phyloP scores from a whole-genome alignment of 2,113 vertebrate genomes.

The Podarcis muralis region DNA sequence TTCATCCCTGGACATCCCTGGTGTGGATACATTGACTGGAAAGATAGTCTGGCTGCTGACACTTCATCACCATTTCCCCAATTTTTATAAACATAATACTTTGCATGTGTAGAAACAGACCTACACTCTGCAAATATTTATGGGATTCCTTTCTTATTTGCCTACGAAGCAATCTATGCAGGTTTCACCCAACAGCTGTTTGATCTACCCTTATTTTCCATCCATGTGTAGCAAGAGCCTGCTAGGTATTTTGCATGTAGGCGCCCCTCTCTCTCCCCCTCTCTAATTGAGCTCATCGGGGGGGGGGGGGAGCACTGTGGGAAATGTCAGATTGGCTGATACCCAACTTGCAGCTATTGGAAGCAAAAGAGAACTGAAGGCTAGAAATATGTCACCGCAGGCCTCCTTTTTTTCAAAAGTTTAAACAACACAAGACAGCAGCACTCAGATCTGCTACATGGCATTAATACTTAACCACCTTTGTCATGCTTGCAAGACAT shows the following conservation, averaged over 20 bases:
- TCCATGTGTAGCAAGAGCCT: neutral
- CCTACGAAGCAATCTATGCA: neutral
- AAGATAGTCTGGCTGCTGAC: neutral
- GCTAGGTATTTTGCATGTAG: neutral
- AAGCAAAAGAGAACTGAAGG: neutral
- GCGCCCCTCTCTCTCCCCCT: too few species aligned
- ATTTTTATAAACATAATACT: neutral
- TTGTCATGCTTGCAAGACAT: conserved; percentile 3
- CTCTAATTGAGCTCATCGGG: neutral
- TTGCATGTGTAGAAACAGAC: neutral
- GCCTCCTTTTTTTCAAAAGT: neutral
- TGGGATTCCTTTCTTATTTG: neutral
- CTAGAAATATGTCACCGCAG: neutral
- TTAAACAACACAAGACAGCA: neutral
- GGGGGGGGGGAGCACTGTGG: neutral
- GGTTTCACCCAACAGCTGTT: neutral
- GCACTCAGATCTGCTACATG: conserved; percentile 11
- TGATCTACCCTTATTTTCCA: neutral
- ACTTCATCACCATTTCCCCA: neutral
- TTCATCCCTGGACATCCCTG: neutral
- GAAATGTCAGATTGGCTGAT: neutral
- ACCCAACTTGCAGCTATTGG: neutral
- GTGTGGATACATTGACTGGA: neutral
- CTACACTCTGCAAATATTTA: neutral
- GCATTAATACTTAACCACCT: neutral